These are phyloP conservation scores for Columba guinea DNA, from an alignment of 2,797 vertebrate genomes.

Conservation along the genomic window DNA sequence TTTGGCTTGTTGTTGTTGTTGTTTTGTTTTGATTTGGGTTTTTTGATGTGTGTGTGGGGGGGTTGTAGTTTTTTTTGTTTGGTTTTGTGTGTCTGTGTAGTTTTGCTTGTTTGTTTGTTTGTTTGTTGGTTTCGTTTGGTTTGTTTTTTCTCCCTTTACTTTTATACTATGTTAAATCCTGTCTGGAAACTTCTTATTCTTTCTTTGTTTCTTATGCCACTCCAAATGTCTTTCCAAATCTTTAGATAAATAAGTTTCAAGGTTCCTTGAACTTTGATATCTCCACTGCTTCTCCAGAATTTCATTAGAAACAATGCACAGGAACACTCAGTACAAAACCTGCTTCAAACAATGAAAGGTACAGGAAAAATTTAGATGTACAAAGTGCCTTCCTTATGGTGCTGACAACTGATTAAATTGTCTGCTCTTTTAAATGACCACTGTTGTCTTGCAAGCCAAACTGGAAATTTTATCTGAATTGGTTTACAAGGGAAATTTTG, in stretches of 20 bases:
- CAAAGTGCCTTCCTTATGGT: background rate
- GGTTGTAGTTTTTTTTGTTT: rapidly evolving
- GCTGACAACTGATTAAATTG: background rate
- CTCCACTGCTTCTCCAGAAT: background rate
- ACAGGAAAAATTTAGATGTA: background rate
- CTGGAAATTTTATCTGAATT: background rate
- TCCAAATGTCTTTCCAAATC: conserved; percentile 13
- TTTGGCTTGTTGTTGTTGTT: too few relatives aligned
- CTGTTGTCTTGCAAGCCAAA: background rate
- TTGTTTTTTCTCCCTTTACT: background rate
- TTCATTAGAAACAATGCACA: background rate
- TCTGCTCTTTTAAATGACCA: background rate
- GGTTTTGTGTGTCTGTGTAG: too few relatives aligned
- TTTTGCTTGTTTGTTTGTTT: too few relatives aligned
- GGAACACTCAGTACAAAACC: background rate
- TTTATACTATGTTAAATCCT: background rate
- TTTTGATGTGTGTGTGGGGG: too few relatives aligned
- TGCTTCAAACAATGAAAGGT: background rate
- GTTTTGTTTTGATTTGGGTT: too few relatives aligned
- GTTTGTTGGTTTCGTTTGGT: too few relatives aligned
- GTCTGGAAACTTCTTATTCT: background rate
- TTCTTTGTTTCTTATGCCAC: background rate
- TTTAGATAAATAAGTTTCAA: conserved; percentile 4
- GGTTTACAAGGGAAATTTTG: background rate
- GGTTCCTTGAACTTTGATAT: conserved; percentile 1